A percentile compares a stretch with the other conserved stretches of the same genome.
phyloP scores from a whole-genome alignment of 2,888 invertebrate species.

The Norana najaformis region DNA sequence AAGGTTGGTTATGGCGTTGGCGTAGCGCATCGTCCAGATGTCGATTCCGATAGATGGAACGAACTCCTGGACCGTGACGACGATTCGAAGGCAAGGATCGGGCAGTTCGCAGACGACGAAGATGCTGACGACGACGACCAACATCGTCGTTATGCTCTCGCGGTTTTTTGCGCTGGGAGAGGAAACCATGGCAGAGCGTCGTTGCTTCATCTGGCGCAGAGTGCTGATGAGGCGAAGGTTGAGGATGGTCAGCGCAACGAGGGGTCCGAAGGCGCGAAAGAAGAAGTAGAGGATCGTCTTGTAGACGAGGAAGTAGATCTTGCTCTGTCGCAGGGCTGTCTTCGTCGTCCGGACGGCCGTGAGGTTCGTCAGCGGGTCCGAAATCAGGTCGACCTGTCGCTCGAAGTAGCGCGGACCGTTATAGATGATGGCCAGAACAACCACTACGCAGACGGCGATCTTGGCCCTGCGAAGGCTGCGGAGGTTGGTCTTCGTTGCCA shows the following conservation, averaged over 20 bases:
- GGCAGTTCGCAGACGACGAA: slow-evolving; percentile 42
- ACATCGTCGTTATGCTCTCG: slow-evolving; percentile 39
- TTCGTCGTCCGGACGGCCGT: background rate
- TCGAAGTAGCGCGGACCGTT: slow-evolving; percentile 47
- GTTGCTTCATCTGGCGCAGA: slow-evolving; percentile 30
- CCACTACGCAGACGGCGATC: slow-evolving; percentile 36
- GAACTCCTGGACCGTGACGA: slow-evolving; percentile 32
- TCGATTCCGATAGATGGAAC: background rate
- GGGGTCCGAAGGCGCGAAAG: slow-evolving; percentile 46
- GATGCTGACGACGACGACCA: slow-evolving; percentile 41
- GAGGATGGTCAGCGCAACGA: slow-evolving; percentile 41
- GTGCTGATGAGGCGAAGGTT: slow-evolving; percentile 43
- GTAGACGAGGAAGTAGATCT: slow-evolving; percentile 46
- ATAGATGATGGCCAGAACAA: slow-evolving; percentile 43
- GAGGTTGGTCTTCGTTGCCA: slow-evolving; percentile 40
- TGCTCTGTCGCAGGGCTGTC: slow-evolving; percentile 26
- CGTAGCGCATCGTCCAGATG: slow-evolving; percentile 27
- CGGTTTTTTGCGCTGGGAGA: slow-evolving; percentile 1
- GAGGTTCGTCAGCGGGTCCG: background rate
- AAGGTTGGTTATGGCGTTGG: slow-evolving; percentile 30
- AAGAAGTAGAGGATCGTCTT: slow-evolving; percentile 46
- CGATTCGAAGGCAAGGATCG: slow-evolving; percentile 38
- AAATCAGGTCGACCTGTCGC: slow-evolving; percentile 33
- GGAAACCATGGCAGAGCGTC: background rate
- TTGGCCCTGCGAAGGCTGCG: slow-evolving; percentile 41